These are phyloP conservation scores for Paracanthobrama guichenoti DNA, from an alignment of 2,113 vertebrate species.

Conservation along the genomic window DNA sequence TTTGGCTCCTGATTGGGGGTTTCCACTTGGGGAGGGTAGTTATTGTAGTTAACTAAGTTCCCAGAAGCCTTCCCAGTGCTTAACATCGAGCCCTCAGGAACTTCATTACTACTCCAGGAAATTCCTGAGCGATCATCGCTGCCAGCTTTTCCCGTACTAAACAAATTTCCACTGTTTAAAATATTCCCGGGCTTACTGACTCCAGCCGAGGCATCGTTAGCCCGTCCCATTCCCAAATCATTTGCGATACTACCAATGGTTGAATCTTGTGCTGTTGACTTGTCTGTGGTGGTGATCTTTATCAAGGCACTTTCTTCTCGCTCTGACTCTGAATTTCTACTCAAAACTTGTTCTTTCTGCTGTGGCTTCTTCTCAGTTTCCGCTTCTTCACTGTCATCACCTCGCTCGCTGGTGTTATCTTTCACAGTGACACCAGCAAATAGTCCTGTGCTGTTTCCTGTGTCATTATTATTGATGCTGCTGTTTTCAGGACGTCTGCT, in stretches of 20 bases:
- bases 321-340: constrained; percentile 72
- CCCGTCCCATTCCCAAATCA: constrained; percentile 62
- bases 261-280: constrained; percentile 69
- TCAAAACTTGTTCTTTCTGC: constrained; percentile 62
- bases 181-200: constrained; percentile 42
- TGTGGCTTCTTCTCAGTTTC: constrained; percentile 67
- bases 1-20: constrained; percentile 66
- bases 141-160: constrained; percentile 62
- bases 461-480: constrained; percentile 59
- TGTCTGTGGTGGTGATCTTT: constrained; percentile 76
- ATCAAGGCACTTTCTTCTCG: constrained; percentile 72
- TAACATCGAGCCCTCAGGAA: constrained; percentile 62
- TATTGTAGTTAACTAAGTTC: constrained; percentile 80
- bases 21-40: constrained; percentile 80
- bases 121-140: constrained; percentile 57
- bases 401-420: constrained; percentile 66
- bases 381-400: constrained; percentile 60
- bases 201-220: constrained; percentile 47
- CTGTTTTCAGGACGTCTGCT: constrained; percentile 66
- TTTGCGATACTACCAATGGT: constrained; percentile 69
- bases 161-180: constrained; percentile 49
- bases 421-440: constrained; percentile 38
- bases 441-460: constrained; percentile 17
- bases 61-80: constrained; percentile 77
- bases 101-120: constrained; percentile 53